Evolutionary conservation across 2,888 invertebrate genomes (phyloP).

Genomic region (Coenonympha arcania): DNA sequence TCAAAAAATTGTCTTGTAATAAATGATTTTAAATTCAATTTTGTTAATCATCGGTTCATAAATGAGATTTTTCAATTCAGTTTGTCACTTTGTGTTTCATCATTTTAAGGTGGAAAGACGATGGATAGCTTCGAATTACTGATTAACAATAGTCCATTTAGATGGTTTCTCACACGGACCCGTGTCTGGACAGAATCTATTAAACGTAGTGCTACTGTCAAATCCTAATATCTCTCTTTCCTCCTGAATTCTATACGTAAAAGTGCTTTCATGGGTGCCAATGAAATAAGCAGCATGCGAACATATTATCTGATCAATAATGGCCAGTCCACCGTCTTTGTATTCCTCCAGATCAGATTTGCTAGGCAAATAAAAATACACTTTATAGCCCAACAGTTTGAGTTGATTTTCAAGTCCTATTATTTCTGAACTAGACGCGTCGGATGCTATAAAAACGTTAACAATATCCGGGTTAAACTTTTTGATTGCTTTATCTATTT

Average conservation of each 20-base stretch:
- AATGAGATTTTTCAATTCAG: too few species aligned
- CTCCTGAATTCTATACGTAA: conserved; percentile 96
- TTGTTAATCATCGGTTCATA: too few species aligned
- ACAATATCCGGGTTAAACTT: conserved; percentile 53
- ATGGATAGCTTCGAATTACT: conserved; percentile 17
- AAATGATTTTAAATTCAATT: too few species aligned
- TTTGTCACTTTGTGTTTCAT: too few species aligned
- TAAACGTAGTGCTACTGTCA: conserved; percentile 85
- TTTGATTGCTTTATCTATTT: conserved; percentile 77
- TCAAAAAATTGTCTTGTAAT: too few species aligned
- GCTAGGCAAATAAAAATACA: conserved; percentile 55
- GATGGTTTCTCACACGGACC: conserved; percentile 81
- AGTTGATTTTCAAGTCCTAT: conserved; percentile 63
- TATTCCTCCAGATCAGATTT: conserved; percentile 65
- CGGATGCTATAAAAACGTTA: conserved; percentile 87
- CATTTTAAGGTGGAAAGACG: too few species aligned
- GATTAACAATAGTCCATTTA: conserved; percentile 82
- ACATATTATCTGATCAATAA: conserved; percentile 96
- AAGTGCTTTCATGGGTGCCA: conserved; percentile 96
- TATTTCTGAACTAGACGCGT: conserved; percentile 78
- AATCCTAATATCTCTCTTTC: conserved; percentile 97
- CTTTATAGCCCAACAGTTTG: conserved; percentile 40
- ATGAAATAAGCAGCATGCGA: conserved; percentile 89
- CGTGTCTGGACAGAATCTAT: conserved; percentile 81
- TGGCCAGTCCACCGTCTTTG: conserved; percentile 90